These are phyloP conservation scores for Pocillopora grandis DNA, from an alignment of 92 coral and sea anemone species.

Conservation along the genomic window DNA sequence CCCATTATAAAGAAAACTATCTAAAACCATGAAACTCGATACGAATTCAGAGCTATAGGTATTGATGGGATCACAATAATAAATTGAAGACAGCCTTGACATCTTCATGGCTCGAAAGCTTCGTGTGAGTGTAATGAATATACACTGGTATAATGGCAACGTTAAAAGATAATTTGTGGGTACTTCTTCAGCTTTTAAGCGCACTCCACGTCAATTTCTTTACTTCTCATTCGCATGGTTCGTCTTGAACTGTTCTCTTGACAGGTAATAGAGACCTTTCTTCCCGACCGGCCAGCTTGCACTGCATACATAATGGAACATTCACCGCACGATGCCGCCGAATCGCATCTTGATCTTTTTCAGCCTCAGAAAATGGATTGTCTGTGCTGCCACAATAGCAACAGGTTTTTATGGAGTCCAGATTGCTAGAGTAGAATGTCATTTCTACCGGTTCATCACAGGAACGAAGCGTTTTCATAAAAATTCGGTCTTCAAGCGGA, in stretches of 20 bases:
- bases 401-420: slow-evolving; percentile 23
- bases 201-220: too few species aligned
- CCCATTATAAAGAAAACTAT: too few species aligned
- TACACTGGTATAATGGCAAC: too few species aligned
- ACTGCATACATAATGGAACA: slow-evolving; percentile 20
- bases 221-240: too few species aligned
- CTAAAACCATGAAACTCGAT: too few species aligned
- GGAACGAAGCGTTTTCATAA: slow-evolving; percentile 34
- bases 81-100: too few species aligned
- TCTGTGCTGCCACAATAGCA: slow-evolving; percentile 37
- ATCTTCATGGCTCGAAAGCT: too few species aligned
- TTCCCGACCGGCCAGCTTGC: slow-evolving; percentile 26
- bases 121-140: too few species aligned
- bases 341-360: neutral
- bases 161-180: too few species aligned
- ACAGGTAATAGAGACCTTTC: slow-evolving; percentile 16
- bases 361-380: neutral
- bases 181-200: too few species aligned
- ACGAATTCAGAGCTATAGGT: too few species aligned
- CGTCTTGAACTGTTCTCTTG: neutral
- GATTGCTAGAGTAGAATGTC: slow-evolving; percentile 39
- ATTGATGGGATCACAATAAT: too few species aligned
- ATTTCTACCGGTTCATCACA: slow-evolving; percentile 43
- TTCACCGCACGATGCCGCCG: neutral
- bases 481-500: slow-evolving; percentile 53